phyloP scores from a whole-genome alignment of 1,140 invertebrate genomes.

The Leptopilina boulardi region DNA sequence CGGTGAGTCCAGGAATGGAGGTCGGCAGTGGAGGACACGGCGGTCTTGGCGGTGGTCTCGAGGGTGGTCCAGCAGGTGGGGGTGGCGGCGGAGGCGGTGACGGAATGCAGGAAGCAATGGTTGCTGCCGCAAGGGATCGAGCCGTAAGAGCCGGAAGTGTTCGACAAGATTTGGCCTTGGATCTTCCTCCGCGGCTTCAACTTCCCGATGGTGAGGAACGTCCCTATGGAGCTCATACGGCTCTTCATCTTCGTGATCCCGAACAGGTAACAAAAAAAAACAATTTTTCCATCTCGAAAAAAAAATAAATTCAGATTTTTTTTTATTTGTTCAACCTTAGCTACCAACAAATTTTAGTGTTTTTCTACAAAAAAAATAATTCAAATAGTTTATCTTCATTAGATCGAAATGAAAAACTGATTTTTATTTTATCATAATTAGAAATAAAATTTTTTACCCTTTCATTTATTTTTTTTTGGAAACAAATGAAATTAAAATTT shows the following conservation, averaged over 20 bases:
- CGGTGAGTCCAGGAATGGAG: constrained; percentile 78
- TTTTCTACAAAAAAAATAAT: too few species aligned
- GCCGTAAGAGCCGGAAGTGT: constrained; percentile 79
- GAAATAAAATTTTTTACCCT: background rate
- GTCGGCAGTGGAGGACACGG: constrained; percentile 78
- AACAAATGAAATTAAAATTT: too few species aligned
- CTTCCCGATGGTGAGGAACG: constrained; percentile 84
- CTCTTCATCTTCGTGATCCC: constrained; percentile 80
- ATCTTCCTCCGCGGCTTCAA: constrained; percentile 81
- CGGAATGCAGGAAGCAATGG: constrained; percentile 68
- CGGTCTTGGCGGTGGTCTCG: constrained; percentile 75
- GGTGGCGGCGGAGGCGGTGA: constrained; percentile 56
- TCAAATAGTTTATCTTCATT: too few species aligned
- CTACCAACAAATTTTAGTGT: too few species aligned
- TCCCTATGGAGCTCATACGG: constrained; percentile 79
- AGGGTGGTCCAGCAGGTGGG: constrained; percentile 63
- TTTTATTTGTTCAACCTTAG: too few species aligned
- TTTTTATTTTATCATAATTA: too few species aligned
- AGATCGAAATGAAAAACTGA: too few species aligned
- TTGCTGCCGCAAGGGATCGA: constrained; percentile 77
- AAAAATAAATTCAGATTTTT: too few species aligned
- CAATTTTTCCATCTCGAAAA: background rate
- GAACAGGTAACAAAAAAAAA: constrained; percentile 76
- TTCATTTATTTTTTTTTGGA: background rate
- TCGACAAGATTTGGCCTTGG: constrained; percentile 80